Percentiles rank a stretch among this genome's conserved stretches.
Conservation (phyloP, 2,797 vertebrate species). For the Falco biarmicus region DNA sequence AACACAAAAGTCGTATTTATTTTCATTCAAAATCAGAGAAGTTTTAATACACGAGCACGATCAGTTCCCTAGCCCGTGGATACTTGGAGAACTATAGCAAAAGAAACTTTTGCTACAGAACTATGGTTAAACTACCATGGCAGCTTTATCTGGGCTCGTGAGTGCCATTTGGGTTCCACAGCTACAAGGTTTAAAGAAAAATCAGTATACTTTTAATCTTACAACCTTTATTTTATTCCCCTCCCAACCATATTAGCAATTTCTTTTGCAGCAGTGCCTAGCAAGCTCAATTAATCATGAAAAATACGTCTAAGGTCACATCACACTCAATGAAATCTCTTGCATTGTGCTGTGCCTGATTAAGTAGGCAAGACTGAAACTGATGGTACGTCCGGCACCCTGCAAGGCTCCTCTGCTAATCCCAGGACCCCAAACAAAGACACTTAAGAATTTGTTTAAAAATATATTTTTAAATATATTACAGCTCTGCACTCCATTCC, state of each 20-base stretch:
- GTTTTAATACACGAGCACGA: background rate
- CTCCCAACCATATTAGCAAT: background rate
- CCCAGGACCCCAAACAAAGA: background rate
- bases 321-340: background rate
- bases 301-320: background rate
- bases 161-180: background rate
- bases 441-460: background rate
- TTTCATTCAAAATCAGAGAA: background rate
- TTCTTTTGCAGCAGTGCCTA: background rate
- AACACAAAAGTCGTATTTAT: background rate
- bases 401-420: background rate
- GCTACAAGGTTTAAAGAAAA: background rate
- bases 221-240: background rate
- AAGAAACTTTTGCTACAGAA: background rate
- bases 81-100: background rate
- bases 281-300: background rate
- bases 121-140: background rate
- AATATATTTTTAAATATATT: background rate
- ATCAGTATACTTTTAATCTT: background rate
- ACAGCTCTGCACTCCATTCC: background rate
- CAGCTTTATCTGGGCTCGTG: background rate
- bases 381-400: background rate
- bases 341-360: background rate
- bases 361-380: background rate
- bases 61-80: background rate